Evolutionary conservation across 2,888 invertebrate species (phyloP).

Genomic region (Argynnis bischoffii): DNA sequence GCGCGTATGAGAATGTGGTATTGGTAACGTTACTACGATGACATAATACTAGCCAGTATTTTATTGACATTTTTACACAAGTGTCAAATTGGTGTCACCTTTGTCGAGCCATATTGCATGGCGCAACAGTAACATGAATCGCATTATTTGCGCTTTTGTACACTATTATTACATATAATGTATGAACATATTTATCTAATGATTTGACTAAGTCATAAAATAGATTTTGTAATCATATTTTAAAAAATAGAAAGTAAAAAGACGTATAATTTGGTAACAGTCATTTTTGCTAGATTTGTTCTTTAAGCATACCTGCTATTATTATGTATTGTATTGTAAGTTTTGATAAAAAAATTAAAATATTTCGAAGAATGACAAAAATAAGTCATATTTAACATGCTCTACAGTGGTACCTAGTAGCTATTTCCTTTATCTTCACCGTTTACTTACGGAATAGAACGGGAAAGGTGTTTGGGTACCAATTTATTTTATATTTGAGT

Average conservation of each 20-base stretch:
- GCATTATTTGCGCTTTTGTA: slow-evolving; percentile 28
- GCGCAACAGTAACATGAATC: slow-evolving; percentile 33
- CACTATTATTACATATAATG: slow-evolving; percentile 1
- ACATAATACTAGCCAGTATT: slow-evolving; percentile 33
- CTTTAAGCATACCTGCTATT: neutral
- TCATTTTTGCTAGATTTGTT: slow-evolving; percentile 12
- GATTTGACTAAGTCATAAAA: slow-evolving; percentile 21
- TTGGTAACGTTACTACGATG: slow-evolving; percentile 33
- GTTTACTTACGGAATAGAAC: too few relatives aligned
- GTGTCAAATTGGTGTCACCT: slow-evolving; percentile 40
- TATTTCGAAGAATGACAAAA: too few relatives aligned
- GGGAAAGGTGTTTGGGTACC: too few relatives aligned
- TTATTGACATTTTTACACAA: slow-evolving; percentile 39
- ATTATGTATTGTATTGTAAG: neutral
- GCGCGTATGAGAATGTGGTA: slow-evolving; percentile 26
- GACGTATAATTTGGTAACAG: slow-evolving; percentile 1
- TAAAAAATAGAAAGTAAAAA: slow-evolving; percentile 16
- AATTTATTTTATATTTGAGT: too few relatives aligned
- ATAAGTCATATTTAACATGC: too few relatives aligned
- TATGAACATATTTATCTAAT: slow-evolving; percentile 24
- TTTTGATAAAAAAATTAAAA: too few relatives aligned
- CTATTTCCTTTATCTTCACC: too few relatives aligned
- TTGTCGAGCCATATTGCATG: slow-evolving; percentile 26
- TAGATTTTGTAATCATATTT: slow-evolving; percentile 20
- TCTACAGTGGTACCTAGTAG: too few relatives aligned